A percentile compares a stretch with the other conserved stretches of the same genome.
Conservation (phyloP, 2,888 invertebrate species). For the Nemoura dubitans region DNA sequence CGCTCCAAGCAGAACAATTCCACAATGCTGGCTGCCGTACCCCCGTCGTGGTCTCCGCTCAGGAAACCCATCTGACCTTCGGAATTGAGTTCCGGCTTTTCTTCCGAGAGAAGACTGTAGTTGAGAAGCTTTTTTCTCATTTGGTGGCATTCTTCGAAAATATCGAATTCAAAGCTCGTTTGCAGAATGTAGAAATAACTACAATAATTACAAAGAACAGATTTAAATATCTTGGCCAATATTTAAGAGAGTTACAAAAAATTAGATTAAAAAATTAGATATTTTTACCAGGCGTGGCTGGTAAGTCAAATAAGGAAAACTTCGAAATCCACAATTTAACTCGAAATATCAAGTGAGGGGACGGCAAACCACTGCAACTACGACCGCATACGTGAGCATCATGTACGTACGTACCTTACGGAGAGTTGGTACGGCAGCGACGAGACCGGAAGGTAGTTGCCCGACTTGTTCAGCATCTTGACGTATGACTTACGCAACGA, state of each 20-base stretch:
- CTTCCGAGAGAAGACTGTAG: neutral
- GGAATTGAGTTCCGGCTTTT: neutral
- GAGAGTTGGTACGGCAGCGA: slow-evolving; percentile 64
- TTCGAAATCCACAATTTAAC: neutral
- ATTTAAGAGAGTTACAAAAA: too few species aligned
- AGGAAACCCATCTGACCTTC: slow-evolving; percentile 55
- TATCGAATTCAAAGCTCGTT: slow-evolving; percentile 62
- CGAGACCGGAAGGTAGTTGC: slow-evolving; percentile 62
- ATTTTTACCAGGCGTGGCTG: too few species aligned
- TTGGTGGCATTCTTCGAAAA: slow-evolving; percentile 59
- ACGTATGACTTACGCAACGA: slow-evolving; percentile 63
- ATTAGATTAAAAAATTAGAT: too few species aligned
- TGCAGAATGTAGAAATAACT: slow-evolving; percentile 62
- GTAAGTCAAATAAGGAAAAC: too few species aligned
- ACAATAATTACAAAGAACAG: slow-evolving; percentile 15
- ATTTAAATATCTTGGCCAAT: too few species aligned
- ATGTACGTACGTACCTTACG: slow-evolving; percentile 55
- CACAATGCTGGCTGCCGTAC: slow-evolving; percentile 62
- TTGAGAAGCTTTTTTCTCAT: slow-evolving; percentile 54
- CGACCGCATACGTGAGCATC: too few species aligned
- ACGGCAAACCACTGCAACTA: neutral
- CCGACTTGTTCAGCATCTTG: slow-evolving; percentile 58
- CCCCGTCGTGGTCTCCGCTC: slow-evolving; percentile 61
- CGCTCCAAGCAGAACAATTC: slow-evolving; percentile 58
- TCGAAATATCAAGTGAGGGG: neutral